Evolutionary conservation across 2,797 vertebrate species (phyloP).

Genomic region (Acipenser oxyrinchus): DNA sequence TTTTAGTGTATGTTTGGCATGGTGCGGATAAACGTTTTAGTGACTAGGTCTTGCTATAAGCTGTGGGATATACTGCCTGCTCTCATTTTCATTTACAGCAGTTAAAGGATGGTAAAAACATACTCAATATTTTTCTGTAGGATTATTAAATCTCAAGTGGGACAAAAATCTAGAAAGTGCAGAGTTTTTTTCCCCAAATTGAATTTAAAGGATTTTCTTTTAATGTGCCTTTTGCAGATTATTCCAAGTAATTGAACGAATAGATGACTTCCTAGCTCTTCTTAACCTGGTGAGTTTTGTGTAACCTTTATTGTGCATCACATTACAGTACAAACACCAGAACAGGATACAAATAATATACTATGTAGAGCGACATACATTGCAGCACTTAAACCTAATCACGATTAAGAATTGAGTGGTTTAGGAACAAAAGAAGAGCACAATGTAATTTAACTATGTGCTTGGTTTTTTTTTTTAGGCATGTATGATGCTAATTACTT

Average conservation of each 20-base stretch:
- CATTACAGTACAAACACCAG: neutral
- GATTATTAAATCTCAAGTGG: no score
- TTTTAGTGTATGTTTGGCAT: neutral
- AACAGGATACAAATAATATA: neutral
- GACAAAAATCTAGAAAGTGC: no score
- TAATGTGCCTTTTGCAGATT: constrained; percentile 50
- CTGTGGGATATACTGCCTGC: no score
- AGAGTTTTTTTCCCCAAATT: no score
- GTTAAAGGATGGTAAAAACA: no score
- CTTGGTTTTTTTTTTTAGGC: constrained; percentile 51
- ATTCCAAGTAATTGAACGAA: constrained; percentile 79
- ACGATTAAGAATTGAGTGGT: no score
- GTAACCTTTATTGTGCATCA: neutral
- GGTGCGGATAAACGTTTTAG: neutral
- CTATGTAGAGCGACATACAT: neutral
- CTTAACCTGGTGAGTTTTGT: constrained; percentile 62
- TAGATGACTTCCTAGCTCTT: constrained; percentile 82
- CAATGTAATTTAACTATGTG: neutral
- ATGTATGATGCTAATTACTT: constrained; percentile 95
- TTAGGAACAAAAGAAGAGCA: neutral
- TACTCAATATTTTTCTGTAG: no score
- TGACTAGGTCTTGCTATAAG: no score
- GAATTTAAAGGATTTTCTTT: no score
- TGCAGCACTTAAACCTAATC: no score
- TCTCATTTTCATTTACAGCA: no score